A percentile compares a stretch with the other conserved stretches of the same genome.
phyloP scores from a whole-genome alignment of 2,888 invertebrate species.

The Rhagonycha fulva region DNA sequence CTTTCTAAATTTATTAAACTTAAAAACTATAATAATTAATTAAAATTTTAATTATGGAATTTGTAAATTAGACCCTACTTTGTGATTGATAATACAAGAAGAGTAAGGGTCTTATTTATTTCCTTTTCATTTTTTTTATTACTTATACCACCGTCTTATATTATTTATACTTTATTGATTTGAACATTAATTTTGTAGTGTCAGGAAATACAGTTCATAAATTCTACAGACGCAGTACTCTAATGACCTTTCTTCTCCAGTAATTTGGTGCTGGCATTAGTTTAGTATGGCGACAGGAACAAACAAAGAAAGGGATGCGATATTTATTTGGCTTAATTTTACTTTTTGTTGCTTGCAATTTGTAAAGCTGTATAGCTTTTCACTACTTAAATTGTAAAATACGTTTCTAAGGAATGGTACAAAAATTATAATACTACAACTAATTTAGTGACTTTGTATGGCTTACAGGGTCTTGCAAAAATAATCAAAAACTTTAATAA shows the following conservation, averaged over 20 bases:
- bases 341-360: conserved; percentile 18
- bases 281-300: conserved; percentile 15
- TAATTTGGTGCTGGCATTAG: conserved; percentile 28
- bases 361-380: conserved; percentile 5
- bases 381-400: neutral
- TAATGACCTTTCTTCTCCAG: conserved; percentile 30
- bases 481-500: neutral
- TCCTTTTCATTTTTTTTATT: neutral
- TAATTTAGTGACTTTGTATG: neutral
- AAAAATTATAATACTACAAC: neutral
- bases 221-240: conserved; percentile 20
- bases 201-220: conserved; percentile 27
- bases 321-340: conserved; percentile 24
- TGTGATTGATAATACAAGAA: neutral
- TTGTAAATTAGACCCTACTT: neutral
- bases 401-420: neutral
- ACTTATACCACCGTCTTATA: neutral
- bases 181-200: conserved; percentile 23
- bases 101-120: neutral
- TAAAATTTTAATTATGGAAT: no score
- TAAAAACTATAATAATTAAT: no score
- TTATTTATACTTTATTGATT: conserved; percentile 14
- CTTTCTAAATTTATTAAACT: no score
- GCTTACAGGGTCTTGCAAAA: neutral
- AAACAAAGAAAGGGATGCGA: conserved; percentile 24